These are phyloP conservation scores for Oxyteleia sp. DNA, from an alignment of 2,888 invertebrate genomes.

Conservation along the genomic window DNA sequence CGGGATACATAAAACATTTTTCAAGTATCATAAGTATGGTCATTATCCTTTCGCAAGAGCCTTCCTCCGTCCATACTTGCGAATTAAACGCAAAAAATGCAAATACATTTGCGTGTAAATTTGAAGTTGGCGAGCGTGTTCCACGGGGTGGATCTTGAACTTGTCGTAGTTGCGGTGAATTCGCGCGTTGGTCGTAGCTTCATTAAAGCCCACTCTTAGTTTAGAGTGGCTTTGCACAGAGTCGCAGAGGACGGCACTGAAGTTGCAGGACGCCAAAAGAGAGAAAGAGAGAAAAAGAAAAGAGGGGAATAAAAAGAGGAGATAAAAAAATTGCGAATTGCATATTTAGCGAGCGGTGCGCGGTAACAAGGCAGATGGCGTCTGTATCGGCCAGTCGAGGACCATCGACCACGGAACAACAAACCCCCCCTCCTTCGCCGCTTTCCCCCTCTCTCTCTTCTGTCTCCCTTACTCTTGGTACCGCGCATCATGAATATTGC, in stretches of 20 bases:
- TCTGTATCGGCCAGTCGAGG: slow-evolving; percentile 73
- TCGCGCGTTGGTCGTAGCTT: slow-evolving; percentile 77
- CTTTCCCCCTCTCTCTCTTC: not conserved
- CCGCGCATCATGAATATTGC: slow-evolving; percentile 33
- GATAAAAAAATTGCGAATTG: slow-evolving; percentile 39
- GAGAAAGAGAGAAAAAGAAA: slow-evolving; percentile 37
- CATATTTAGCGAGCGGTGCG: slow-evolving; percentile 31
- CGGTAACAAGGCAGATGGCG: slow-evolving; percentile 76
- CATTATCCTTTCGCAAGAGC: slow-evolving; percentile 19
- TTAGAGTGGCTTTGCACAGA: slow-evolving; percentile 46
- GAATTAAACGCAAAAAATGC: slow-evolving; percentile 52
- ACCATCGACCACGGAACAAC: slow-evolving; percentile 4
- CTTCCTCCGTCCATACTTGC: slow-evolving; percentile 13
- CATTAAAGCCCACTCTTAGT: slow-evolving; percentile 80
- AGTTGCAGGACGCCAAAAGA: slow-evolving; percentile 43
- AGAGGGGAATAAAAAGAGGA: not conserved
- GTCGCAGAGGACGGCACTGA: slow-evolving; percentile 32
- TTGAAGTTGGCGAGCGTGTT: slow-evolving; percentile 44
- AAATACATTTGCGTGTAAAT: slow-evolving; percentile 47
- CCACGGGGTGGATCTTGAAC: slow-evolving; percentile 46
- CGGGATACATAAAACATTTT: slow-evolving; percentile 45
- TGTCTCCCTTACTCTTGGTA: no score
- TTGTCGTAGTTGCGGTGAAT: slow-evolving; percentile 75
- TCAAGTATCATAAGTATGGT: slow-evolving; percentile 36
- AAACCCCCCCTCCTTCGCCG: not conserved